Evolutionary conservation across 30 jellyfish, hydroid and myxozoan genomes (phyloP), one percentile per base, ranked within the genome.

Genomic region (Mastigias papua): DNA sequence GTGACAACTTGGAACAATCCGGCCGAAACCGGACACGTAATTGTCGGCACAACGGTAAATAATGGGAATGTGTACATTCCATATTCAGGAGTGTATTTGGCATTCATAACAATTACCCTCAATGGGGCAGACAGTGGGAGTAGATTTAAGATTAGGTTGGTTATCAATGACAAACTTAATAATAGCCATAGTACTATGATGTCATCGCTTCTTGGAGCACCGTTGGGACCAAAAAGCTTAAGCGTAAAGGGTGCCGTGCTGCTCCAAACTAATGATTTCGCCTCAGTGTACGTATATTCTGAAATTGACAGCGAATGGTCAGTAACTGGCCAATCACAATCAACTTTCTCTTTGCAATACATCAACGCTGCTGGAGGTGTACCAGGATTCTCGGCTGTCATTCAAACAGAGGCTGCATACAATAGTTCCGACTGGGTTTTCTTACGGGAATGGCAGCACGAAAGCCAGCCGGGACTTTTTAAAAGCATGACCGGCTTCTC

Each of bases 401-500:
- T 93, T 57, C 46, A 88, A 46, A 61, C 33, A 21, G 62, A 89
- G 16, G 46, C 49, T 20, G 4, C 32, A 26, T 67, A 79, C 73
- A 37, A 73, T 15, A 27, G 69, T 3, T 27, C 82, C 4, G 82
- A 79, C 4, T 81, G 95, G 98, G 51, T 20, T n/a, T 25, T 29
- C 17, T 33, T 93, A 10, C 33, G 83, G 21, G 74, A 78, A 57
- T 93, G 98, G 98, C 69, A 75, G 1, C 25, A 77, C n/a, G 46
- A 63, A 20, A 80, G 79, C 37, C 46, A 20, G 33, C 92, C 95
- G 28, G 97, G 98, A 31, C 70, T 93, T 0, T 93, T 87, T 62
- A 66, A 67, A 66, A 87, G 97, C 81, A 74, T 80, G 76, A 87
- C 98, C 10, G 98, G 98, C 37, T 93, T 93, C 35, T 93, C 98